These are phyloP conservation scores for Mesorhabditis spiculigera DNA, from an alignment of 2,888 invertebrate species.

Conservation along the genomic window DNA sequence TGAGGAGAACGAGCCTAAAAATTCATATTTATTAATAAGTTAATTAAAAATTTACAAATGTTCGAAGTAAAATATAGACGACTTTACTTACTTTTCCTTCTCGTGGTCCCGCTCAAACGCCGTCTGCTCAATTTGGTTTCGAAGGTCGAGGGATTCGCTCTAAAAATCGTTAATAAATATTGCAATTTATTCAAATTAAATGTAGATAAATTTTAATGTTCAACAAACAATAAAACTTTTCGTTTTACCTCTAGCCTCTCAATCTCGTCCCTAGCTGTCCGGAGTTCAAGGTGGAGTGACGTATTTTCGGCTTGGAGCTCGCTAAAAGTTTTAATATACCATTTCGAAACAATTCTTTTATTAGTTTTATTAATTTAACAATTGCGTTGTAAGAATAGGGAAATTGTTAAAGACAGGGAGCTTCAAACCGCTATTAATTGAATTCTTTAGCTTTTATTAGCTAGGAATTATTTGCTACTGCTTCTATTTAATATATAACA, in stretches of 20 bases:
- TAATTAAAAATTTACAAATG: no score
- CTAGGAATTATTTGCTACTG: no score
- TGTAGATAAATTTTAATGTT: no score
- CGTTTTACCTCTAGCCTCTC: not conserved
- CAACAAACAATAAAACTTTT: no score
- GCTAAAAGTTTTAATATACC: not conserved
- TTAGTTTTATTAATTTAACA: no score
- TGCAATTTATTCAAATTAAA: no score
- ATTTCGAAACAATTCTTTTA: not conserved
- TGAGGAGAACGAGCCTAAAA: not conserved
- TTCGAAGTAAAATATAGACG: no score
- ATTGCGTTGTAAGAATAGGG: no score
- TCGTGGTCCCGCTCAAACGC: not conserved
- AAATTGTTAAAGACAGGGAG: no score
- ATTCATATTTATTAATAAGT: not conserved
- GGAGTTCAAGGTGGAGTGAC: not conserved
- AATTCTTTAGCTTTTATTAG: no score
- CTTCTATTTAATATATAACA: no score
- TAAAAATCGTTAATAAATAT: not conserved
- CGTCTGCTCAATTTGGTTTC: not conserved
- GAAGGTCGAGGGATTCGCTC: not conserved
- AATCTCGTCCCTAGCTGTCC: conserved; percentile 1
- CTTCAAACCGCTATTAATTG: no score
- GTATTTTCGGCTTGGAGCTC: conserved; percentile 2
- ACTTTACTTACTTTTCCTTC: not conserved